These are phyloP conservation scores for Merops nubicus DNA, from an alignment of 2,113 vertebrate genomes.

Conservation along the genomic window DNA sequence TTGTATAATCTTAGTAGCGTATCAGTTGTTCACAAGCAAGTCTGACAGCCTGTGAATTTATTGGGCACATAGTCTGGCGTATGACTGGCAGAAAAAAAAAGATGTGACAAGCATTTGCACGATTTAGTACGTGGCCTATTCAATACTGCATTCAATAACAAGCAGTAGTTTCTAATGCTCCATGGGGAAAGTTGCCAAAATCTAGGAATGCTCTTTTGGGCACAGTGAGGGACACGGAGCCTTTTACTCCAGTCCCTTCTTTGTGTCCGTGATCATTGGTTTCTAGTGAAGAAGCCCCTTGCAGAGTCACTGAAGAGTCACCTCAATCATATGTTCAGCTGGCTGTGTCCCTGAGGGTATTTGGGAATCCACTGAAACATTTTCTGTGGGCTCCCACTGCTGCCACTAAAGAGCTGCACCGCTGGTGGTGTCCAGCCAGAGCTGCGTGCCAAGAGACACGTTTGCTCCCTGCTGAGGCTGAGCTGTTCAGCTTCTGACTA, in stretches of 20 bases:
- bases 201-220: not conserved
- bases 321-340: not conserved
- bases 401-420: not conserved
- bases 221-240: not conserved
- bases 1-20: not conserved
- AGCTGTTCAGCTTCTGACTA: not conserved
- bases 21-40: not conserved
- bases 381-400: not conserved
- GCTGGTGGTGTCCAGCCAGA: not conserved
- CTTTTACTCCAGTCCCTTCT: not conserved
- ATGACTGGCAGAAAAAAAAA: not conserved
- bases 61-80: not conserved
- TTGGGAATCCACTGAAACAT: not conserved
- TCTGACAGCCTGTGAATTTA: slow-evolving; percentile 29
- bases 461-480: not conserved
- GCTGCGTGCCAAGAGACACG: not conserved
- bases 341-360: not conserved
- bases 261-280: not conserved
- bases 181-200: not conserved
- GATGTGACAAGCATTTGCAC: not conserved
- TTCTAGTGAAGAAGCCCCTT: not conserved
- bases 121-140: not conserved
- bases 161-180: not conserved
- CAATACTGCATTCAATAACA: not conserved
- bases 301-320: not conserved